Base-by-base conservation (phyloP, 2,888 invertebrate species). In the Noctua janthina region DNA sequence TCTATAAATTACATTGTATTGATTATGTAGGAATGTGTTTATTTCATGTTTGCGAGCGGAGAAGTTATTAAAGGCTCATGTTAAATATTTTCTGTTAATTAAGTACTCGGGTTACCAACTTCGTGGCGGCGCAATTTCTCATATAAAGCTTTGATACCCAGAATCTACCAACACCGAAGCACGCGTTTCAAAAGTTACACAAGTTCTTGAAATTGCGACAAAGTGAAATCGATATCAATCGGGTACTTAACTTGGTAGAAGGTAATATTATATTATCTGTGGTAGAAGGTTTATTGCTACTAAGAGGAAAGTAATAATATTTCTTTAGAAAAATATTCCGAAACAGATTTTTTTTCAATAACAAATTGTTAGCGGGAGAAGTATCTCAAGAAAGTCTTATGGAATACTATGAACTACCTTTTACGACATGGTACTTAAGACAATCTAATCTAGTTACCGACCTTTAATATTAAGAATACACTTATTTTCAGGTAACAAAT, bases 1-100 rank as follows among this genome's bases (percentile, higher is more conserved):
- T 29, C n/a, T 70, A 73, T 79, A 72, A 75, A 76, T 79, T 70
- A 79, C 54, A 43, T 70, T 76, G 39, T 81, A 67, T 77, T 73
- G 59, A 78, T 82, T 81, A 72, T 39, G 43, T 46, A n/a, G 23
- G 35, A 70, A 84, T 69, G 51, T 70, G 39, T 73, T 66, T 56
- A 56, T 74, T 84, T 66, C 20, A 20, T 72, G 20, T 80, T 62
- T 62, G n/a, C 56, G 15, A 71, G 51, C 20, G 49, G 35, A 23
- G 29, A 49, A 23, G 35, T 51, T 72, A 39, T 54, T 67, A 83
- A 11, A 1, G 20, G 23, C 11, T 62, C 35, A 39, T 67, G 35
- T 20, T 29, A 51, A 59, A 79, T 72, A 66, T 72, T 23, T 78
- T 39, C 17, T 6, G 49, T 86, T 67, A 15, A 62, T 71, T 62